Evolutionary conservation across 2,113 vertebrate genomes (phyloP).

Genomic region (Ciconia boyciana): DNA sequence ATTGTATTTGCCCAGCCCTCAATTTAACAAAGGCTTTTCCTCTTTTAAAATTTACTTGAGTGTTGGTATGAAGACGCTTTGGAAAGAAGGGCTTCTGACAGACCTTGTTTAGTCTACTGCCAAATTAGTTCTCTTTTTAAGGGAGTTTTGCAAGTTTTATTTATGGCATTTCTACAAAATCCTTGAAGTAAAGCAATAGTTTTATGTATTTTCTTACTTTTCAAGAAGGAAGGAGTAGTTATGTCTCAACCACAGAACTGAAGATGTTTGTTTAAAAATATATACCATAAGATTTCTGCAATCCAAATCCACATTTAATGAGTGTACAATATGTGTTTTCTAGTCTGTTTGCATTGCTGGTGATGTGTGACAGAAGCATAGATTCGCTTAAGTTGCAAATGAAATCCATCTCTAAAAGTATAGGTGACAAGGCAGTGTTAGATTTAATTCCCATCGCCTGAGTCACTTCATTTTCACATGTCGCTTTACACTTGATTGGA

Average conservation of each 20-base stretch:
- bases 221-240: not conserved
- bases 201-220: not conserved
- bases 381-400: not conserved
- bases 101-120: not conserved
- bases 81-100: not conserved
- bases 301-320: not conserved
- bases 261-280: not conserved
- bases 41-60: not conserved
- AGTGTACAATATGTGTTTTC: not conserved
- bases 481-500: constrained; percentile 14
- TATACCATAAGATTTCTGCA: not conserved
- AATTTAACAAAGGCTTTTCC: not conserved
- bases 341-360: not conserved
- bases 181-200: not conserved
- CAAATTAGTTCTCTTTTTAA: not conserved
- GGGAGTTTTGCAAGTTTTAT: not conserved
- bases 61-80: not conserved
- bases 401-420: not conserved
- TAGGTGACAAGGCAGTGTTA: not conserved
- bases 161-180: not conserved
- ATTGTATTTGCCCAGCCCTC: not conserved
- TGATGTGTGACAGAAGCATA: not conserved
- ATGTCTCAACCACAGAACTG: not conserved
- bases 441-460: constrained; percentile 15
- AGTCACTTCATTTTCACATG: constrained; percentile 34